Evolutionary conservation across 2,888 invertebrate genomes (phyloP), one percentile per base, ranked within the genome.

Genomic region (Drosophila quinaria): DNA sequence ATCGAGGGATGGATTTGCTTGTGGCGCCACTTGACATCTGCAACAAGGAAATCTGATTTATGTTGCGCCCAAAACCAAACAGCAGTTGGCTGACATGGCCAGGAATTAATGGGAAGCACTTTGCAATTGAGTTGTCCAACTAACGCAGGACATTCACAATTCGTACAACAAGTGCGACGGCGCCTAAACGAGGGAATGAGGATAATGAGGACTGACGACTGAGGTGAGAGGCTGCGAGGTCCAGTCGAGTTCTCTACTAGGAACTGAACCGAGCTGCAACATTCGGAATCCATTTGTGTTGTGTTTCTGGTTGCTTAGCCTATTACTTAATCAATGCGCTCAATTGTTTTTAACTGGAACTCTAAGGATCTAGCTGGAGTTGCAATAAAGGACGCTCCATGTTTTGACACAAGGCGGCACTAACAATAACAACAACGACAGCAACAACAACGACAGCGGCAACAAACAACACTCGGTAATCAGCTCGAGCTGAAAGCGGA

Each of bases 301-400:
- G 35, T 54, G 42, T 54, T 55, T 13, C 39, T 31, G 29, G 35
- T n/a, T 35, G 2, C 51, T 68, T 58, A 65, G 77, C 70, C 81
- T 74, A 87, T 86, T 86, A 89, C 84, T 80, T 83, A 89, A 84
- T 84, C 84, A 86, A 74, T 60, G 56, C 61, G 78, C 73, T 59
- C 89, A 75, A 82, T 80, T 81, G 62, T 61, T 79, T 81, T 82
- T 84, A 84, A 65, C 70, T 83, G 78, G 83, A 84, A 82, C 59
- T 80, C 62, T 29, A 25, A 51, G 81, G 54, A 52, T 49, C 35
- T 13, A 13, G 15, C 22, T 44, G 44, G 17, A 13, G 37, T 10
- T 22, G 13, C 15, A 13, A 44, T 35, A 29, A 64, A 50, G 55
- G 55, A 64, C 39, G 67, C 70, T 68, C 41, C 75, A 58, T 89